Evolutionary conservation across 1,140 invertebrate species (phyloP), one percentile per base, ranked within the genome.

Genomic region (Lordiphosa mommai): DNA sequence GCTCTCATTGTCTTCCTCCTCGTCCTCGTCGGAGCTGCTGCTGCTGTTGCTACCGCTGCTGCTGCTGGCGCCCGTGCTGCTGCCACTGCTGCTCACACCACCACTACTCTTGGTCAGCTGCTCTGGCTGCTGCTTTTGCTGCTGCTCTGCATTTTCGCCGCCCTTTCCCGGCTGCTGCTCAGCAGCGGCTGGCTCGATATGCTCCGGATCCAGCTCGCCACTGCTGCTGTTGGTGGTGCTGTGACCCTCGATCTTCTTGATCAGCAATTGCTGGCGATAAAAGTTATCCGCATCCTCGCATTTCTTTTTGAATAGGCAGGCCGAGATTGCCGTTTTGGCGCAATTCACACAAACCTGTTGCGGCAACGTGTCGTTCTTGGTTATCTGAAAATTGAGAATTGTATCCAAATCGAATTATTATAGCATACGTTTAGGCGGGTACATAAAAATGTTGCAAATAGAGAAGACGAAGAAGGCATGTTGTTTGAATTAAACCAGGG

Each of bases 201-300:
- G 20, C 29, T 3, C 50, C 36, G 8, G 30, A 32, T 3, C 29
- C 13, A 4, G 37, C 34, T 23, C 37, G 14, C 34, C 16, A 20
- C 20, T 32, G 5, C 55, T 47, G 27, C 33, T 56, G 10, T n/a
- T 43, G n/a, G 33, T 59, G n/a, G 12, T 44, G 5, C 53, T 17
- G 30, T 61, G 56, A 0, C 61, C 57, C 34, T 86, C 72, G 48
- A 86, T 74, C 60, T 88, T 88, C 41, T 79, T 76, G 33, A 84
- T 82, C 2, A 87, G 52, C 40, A 88, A 17, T 38, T 88, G 86
- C 52, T 88, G 86, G 16, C 87, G 84, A 59, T 86, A 88, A 44
- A 88, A 88, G 37, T 63, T 73, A 14, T 88, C 87, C 34, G 87
- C 74, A 63, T 88, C 87, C 66, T 88, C 87, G 65, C 87, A 88